phyloP scores from a whole-genome alignment of 37 sponge, comb jelly and placozoan genomes.

The Eunapius fragilis region DNA sequence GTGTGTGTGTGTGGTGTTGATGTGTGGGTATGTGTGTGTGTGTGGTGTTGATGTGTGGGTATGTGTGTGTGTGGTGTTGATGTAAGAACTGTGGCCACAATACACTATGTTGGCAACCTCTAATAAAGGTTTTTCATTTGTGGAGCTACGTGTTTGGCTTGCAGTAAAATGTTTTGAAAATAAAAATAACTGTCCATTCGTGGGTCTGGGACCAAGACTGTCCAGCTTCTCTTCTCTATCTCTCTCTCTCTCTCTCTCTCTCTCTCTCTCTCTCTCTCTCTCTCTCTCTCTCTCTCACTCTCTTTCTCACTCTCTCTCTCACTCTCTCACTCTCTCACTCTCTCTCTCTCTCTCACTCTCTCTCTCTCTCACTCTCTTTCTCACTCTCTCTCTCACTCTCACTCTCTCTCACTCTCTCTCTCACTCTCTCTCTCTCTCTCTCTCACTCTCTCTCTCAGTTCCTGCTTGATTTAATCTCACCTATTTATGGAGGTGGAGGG shows the following conservation, averaged over 20 bases:
- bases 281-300: slow-evolving; percentile 30
- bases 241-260: slow-evolving; percentile 25
- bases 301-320: slow-evolving; percentile 32
- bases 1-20: no score
- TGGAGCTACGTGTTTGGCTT: no score
- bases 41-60: no score
- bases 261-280: slow-evolving; percentile 30
- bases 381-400: slow-evolving; percentile 20
- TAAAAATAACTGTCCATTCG: neutral
- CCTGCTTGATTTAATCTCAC: no score
- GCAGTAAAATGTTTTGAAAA: no score
- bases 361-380: slow-evolving; percentile 31
- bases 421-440: neutral
- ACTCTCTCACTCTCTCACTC: slow-evolving; percentile 32
- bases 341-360: slow-evolving; percentile 34
- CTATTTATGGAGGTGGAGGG: no score
- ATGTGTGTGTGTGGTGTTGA: no score
- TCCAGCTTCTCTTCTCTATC: slow-evolving; percentile 7
- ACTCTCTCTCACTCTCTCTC: slow-evolving; percentile 21
- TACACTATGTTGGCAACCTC: no score
- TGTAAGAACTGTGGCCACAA: no score
- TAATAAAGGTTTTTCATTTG: no score
- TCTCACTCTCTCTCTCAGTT: slow-evolving; percentile 21
- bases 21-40: no score
- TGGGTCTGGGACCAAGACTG: no score